A percentile compares a stretch with the other conserved stretches of the same genome.
Evolutionary conservation across 1,140 invertebrate genomes (phyloP).

Genomic region (Listronotus bonariensis): DNA sequence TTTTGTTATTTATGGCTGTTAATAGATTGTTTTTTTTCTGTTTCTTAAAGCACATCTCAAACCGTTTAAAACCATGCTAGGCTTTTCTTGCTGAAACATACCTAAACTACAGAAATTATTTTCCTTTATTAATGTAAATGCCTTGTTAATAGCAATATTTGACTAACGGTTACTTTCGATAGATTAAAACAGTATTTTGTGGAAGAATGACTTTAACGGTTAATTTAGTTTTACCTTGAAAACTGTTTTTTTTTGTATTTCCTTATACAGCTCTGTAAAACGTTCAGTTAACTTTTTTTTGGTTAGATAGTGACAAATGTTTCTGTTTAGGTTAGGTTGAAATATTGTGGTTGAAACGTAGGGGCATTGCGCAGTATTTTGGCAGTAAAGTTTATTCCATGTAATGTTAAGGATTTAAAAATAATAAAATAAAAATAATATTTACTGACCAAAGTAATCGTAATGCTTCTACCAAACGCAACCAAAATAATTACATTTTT

Average conservation of each 20-base stretch:
- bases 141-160: slow-evolving; percentile 35
- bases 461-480: too few species aligned
- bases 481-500: slow-evolving; percentile 17
- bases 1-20: neutral
- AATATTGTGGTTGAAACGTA: slow-evolving; percentile 18
- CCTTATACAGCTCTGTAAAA: slow-evolving; percentile 21
- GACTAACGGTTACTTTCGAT: slow-evolving; percentile 29
- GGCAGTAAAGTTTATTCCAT: neutral
- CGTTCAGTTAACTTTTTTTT: slow-evolving; percentile 13
- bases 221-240: slow-evolving; percentile 6
- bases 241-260: slow-evolving; percentile 4
- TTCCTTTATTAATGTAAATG: slow-evolving; percentile 27
- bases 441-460: too few species aligned
- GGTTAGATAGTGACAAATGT: slow-evolving; percentile 31
- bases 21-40: neutral
- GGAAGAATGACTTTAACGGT: slow-evolving; percentile 15
- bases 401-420: too few species aligned
- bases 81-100: slow-evolving; percentile 34
- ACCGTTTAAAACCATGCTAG: slow-evolving; percentile 31
- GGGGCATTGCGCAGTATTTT: too few species aligned
- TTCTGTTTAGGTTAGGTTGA: slow-evolving; percentile 34
- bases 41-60: slow-evolving; percentile 23
- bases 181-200: slow-evolving; percentile 25
- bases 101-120: slow-evolving; percentile 22
- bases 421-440: too few species aligned